These are phyloP conservation scores for Pammene aurita DNA, from an alignment of 2,888 invertebrate genomes.

Conservation along the genomic window DNA sequence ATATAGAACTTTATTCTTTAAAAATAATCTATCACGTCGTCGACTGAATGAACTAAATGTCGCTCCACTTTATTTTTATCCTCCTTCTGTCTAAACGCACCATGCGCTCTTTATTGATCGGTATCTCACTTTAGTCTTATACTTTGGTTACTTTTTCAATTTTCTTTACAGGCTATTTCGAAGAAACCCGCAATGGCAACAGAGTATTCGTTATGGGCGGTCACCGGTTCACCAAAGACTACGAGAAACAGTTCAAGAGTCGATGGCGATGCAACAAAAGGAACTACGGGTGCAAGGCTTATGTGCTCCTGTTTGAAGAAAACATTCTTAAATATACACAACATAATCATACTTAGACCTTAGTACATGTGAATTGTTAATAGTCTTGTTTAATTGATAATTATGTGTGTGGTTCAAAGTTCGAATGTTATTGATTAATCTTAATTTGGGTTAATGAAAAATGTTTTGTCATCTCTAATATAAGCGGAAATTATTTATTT, in stretches of 20 bases:
- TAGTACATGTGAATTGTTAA: neutral
- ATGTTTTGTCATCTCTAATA: too few species aligned
- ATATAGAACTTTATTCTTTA: neutral
- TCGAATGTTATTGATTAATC: neutral
- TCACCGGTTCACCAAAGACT: conserved; percentile 42
- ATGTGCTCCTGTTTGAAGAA: conserved; percentile 34
- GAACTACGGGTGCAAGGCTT: conserved; percentile 42
- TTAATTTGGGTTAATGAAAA: too few species aligned
- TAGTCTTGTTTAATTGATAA: neutral
- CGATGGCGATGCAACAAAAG: conserved; percentile 45
- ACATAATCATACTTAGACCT: conserved; percentile 42
- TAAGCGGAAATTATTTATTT: too few species aligned
- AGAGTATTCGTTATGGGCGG: conserved; percentile 40
- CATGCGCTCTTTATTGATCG: too few species aligned
- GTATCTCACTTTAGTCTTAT: neutral
- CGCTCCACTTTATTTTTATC: too few species aligned
- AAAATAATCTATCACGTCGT: neutral
- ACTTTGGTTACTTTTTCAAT: neutral
- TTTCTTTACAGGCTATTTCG: conserved; percentile 22
- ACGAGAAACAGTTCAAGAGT: conserved; percentile 36
- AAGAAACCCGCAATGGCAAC: conserved; percentile 42
- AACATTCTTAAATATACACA: conserved; percentile 31
- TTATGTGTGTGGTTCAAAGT: neutral
- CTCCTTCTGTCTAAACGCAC: too few species aligned
- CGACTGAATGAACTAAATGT: too few species aligned